Evolutionary conservation across 2,113 vertebrate species (phyloP).

Genomic region (Nycticryphes semicollaris): DNA sequence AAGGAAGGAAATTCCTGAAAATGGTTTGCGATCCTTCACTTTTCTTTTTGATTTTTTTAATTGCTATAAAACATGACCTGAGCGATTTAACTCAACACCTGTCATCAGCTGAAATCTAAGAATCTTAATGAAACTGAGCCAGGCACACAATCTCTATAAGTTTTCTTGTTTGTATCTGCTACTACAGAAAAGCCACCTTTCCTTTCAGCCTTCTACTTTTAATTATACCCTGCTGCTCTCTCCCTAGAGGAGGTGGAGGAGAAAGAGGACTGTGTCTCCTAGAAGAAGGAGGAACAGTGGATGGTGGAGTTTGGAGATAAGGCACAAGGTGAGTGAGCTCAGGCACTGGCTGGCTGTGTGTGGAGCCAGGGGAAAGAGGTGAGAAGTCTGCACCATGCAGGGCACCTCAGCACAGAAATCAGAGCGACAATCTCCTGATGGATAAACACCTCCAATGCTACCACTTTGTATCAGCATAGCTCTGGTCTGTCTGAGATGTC

Average conservation of each 20-base stretch:
- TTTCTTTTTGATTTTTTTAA: not conserved
- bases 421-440: not conserved
- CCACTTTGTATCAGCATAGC: not conserved
- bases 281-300: not conserved
- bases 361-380: not conserved
- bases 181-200: not conserved
- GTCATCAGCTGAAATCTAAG: not conserved
- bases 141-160: not conserved
- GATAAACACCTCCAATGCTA: accelerated
- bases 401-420: not conserved
- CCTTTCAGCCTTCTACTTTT: not conserved
- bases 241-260: not conserved
- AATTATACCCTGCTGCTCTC: not conserved
- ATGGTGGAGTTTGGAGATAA: not conserved
- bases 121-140: not conserved
- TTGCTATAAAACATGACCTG: not conserved
- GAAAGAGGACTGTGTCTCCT: not conserved
- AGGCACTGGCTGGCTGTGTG: not conserved
- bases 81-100: not conserved
- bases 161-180: not conserved
- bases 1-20: not conserved
- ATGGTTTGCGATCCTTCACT: not conserved
- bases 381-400: not conserved
- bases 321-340: not conserved
- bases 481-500: not conserved